Percentiles rank a stretch among this genome's conserved stretches.
Evolutionary conservation across 2,113 vertebrate species (phyloP).

Genomic region (Hemiscyllium ocellatum): DNA sequence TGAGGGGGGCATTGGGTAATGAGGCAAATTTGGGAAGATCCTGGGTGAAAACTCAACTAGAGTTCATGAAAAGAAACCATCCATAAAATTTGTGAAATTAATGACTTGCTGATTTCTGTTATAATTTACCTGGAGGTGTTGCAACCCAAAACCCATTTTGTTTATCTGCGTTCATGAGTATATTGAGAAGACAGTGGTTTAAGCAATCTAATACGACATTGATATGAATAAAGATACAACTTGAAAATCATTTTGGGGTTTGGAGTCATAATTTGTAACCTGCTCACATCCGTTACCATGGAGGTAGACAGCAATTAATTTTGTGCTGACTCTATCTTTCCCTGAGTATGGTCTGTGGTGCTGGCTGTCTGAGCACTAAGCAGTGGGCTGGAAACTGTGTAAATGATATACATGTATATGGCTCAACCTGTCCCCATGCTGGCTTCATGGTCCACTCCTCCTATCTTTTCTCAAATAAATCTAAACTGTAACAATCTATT

Average conservation of each 20-base stretch:
- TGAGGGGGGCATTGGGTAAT: too few relatives aligned
- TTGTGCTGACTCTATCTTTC: neutral
- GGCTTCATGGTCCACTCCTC: neutral
- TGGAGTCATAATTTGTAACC: neutral
- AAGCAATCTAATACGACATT: too few relatives aligned
- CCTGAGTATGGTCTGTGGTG: neutral
- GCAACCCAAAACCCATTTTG: neutral
- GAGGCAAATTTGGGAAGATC: too few relatives aligned
- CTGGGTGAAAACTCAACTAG: too few relatives aligned
- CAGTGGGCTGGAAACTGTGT: neutral
- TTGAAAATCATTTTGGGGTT: neutral
- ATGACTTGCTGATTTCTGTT: too few relatives aligned
- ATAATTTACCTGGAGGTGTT: neutral
- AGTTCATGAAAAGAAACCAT: too few relatives aligned
- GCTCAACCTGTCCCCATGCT: neutral
- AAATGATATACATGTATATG: neutral
- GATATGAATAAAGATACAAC: neutral
- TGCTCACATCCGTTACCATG: neutral
- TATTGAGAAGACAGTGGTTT: too few relatives aligned
- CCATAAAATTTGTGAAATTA: too few relatives aligned
- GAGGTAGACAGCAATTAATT: neutral
- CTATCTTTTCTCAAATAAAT: neutral
- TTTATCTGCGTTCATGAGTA: neutral
- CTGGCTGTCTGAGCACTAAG: neutral
- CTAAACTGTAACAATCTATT: neutral